Evolutionary conservation across 2,113 vertebrate species (phyloP), one percentile per base, ranked within the genome.

Genomic region (Casuarius casuarius): DNA sequence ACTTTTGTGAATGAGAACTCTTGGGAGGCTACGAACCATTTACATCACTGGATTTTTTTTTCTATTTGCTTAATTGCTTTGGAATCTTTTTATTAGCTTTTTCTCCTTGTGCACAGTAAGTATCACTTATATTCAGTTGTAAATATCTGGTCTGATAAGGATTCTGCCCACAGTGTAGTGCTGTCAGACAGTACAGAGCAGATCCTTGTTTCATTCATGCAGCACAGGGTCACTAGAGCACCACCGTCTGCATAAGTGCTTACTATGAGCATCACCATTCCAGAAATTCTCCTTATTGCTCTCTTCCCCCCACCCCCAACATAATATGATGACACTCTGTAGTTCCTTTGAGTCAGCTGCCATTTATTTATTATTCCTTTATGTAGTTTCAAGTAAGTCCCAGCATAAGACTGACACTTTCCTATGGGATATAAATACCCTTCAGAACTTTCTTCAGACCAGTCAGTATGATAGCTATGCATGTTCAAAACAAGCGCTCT

Each of bases 1-100:
- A 11, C 42, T 62, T 77, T 66, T 76, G 23, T 73, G 54, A 84
- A 40, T 52, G 8, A 83, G 21, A 54, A 70, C 35, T 58, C 38
- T 22, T 23, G 11, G 42, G 35, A 90, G 35, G 40, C 40, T 66
- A 42, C 23, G 13, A 87, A 48, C 9, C 3, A 16, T 52, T 63
- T 76, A 19, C 33, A 15, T 70, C 31, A 35, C 5, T 9, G 7
- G 18, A 9, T n/a, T 25, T 28, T 82, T 38, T 42, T 29, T 52
- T 73, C 7, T n/a, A 7, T 35, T 92, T 86, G 14, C 16, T 48
- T 52, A 20, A 21, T 76, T 76, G 66, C 46, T 40, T 49, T 23
- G 8, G 5, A 0, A 2, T 2, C 40, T 56, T 38, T 3, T 2
- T 67, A 76, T 35, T 5, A 2, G 9, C 59, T 54, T 26, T 51